A percentile compares a stretch with the other conserved stretches of the same genome.
Evolutionary conservation across 2,797 vertebrate genomes (phyloP).

Genomic region (Bothrops alternatus): DNA sequence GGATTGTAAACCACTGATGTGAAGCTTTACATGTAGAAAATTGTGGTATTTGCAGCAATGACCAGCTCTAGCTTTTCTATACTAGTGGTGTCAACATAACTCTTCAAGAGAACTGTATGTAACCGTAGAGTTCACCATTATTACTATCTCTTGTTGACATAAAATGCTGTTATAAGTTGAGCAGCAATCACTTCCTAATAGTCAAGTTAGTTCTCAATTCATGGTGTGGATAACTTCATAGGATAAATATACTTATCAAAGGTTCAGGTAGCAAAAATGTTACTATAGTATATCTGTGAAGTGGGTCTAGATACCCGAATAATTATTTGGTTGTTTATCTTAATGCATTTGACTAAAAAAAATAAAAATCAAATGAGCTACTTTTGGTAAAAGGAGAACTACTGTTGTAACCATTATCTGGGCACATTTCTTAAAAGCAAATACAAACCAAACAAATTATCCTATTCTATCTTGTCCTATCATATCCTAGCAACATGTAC

Average conservation of each 20-base stretch:
- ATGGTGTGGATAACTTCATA: background rate
- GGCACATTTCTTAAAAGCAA: background rate
- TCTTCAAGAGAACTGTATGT: background rate
- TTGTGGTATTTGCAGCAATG: background rate
- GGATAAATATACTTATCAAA: conserved; percentile 14
- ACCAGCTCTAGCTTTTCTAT: background rate
- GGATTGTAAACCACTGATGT: background rate
- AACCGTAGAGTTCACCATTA: background rate
- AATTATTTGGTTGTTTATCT: background rate
- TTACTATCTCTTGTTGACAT: background rate
- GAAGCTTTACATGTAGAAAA: background rate
- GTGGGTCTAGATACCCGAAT: background rate
- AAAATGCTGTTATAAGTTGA: conserved; percentile 6
- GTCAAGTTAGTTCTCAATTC: conserved; percentile 3
- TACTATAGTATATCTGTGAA: background rate
- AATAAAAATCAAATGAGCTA: background rate
- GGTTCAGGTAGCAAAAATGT: background rate
- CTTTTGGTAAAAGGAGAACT: background rate
- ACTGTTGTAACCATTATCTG: background rate
- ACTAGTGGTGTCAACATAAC: background rate
- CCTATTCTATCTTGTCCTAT: background rate
- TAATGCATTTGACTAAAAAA: background rate
- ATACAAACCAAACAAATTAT: background rate
- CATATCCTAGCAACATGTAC: background rate
- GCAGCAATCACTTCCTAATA: background rate